These are phyloP conservation scores for Erythrocercus mccallii DNA, from an alignment of 2,113 vertebrate genomes.

Conservation along the genomic window DNA sequence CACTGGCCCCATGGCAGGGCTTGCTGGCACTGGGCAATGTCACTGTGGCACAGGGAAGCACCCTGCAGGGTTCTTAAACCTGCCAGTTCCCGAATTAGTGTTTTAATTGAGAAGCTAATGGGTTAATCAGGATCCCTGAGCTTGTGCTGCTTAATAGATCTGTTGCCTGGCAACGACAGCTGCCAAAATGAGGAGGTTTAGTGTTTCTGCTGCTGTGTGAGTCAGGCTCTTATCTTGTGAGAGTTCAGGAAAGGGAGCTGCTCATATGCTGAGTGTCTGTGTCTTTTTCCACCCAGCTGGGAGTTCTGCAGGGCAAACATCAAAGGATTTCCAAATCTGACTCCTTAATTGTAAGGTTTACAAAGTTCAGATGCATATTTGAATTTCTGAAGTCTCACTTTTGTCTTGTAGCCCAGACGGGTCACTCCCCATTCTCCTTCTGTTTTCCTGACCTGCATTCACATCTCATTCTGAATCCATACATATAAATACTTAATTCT, in stretches of 20 bases:
- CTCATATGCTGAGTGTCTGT: conserved; percentile 26
- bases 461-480: neutral
- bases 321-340: neutral
- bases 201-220: neutral
- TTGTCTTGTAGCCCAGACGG: neutral
- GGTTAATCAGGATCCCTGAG: conserved; percentile 33
- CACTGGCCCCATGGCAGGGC: fast-evolving
- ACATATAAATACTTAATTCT: too few relatives aligned
- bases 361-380: neutral
- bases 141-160: conserved; percentile 15
- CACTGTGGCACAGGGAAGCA: neutral
- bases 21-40: fast-evolving
- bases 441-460: neutral
- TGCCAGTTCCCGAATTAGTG: neutral
- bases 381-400: neutral
- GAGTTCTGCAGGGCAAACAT: neutral
- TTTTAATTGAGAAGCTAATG: conserved; percentile 47
- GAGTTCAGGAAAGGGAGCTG: conserved; percentile 1
- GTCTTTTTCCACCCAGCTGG: neutral
- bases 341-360: neutral
- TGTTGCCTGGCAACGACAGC: conserved; percentile 68
- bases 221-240: conserved; percentile 22
- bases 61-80: neutral
- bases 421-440: neutral
- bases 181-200: conserved; percentile 38